Evolutionary conservation across 2,113 vertebrate species (phyloP), one percentile per base, ranked within the genome.

Genomic region (Mystacornis crossleyi): DNA sequence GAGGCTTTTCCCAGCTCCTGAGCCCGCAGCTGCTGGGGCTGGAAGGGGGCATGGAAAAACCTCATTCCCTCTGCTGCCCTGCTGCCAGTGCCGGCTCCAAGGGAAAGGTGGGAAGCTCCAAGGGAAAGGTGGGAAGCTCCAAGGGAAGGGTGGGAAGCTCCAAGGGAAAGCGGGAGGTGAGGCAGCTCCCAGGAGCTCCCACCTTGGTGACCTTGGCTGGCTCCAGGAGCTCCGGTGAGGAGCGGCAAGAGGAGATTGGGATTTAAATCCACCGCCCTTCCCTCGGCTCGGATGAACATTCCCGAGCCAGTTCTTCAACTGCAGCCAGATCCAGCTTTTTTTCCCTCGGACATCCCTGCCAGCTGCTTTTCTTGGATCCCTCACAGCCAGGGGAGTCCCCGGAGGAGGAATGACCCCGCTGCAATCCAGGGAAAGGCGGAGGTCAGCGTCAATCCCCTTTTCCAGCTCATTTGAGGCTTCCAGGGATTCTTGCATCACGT

Each of bases 331-430:
- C 40, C 77, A 36, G 20, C 4, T 38, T 26, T 53, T 64, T 5
- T 10, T 6, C 5, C 31, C 40, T 34, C 15, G 33, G 38, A 66
- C 45, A 40, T 12, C 47, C 47, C 43, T 9, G 4, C 71, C 71
- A 18, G 43, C 31, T 50, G 62, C 13, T 86, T 51, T 51, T 21
- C 26, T 33, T 34, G 61, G 53, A 9, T 86, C 3, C 1, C 21
- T 62, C 31, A 1, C 12, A 0, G 31, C 4, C 0, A 3, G 1
- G 43, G 64, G 79, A 81, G 9, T 9, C 43, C 79, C 65, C 31
- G 12, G 38, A 61, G 55, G 47, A 53, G 81, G 57, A 25, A 72
- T 2, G 16, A 20, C 43, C 71, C 25, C 2, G 31, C 42, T 16
- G 60, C 24, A n/a, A n/a, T 34, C 34, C 82, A 34, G 51, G 34